phyloP scores from a whole-genome alignment of 92 coral and sea anemone genomes.

The Umimayanthus chanpuru region DNA sequence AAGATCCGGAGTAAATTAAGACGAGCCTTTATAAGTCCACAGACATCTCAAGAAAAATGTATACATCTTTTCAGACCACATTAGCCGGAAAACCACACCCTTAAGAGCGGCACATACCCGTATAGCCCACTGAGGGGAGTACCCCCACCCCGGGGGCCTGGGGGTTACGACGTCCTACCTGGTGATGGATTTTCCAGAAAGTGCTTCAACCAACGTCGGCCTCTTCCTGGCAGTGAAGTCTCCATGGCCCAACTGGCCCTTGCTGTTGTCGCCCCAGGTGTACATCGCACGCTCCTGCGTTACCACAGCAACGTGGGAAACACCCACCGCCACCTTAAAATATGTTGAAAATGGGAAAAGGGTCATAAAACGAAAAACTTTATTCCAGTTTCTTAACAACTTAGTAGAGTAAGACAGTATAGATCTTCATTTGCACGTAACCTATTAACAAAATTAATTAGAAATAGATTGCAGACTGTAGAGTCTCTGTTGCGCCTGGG shows the following conservation, averaged over 20 bases:
- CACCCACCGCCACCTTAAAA: conserved; percentile 93
- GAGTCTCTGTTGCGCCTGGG: too few relatives aligned
- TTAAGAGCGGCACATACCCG: too few relatives aligned
- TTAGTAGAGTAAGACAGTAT: background rate
- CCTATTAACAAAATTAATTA: too few relatives aligned
- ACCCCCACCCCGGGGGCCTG: too few relatives aligned
- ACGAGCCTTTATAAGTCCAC: too few relatives aligned
- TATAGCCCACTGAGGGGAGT: too few relatives aligned
- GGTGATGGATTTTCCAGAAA: conserved; percentile 85
- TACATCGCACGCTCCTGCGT: conserved; percentile 85
- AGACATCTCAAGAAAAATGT: too few relatives aligned
- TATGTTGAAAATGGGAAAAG: background rate
- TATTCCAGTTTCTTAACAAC: background rate
- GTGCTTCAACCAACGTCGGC: conserved; percentile 86
- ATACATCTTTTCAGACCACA: too few relatives aligned
- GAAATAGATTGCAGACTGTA: too few relatives aligned
- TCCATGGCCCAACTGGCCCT: conserved; percentile 97
- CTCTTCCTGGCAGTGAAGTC: conserved; percentile 73
- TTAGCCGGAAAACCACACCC: too few relatives aligned
- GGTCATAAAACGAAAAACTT: background rate
- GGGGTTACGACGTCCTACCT: conserved; percentile 66
- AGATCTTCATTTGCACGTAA: background rate
- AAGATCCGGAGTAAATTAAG: too few relatives aligned
- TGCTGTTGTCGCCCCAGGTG: conserved; percentile 96
- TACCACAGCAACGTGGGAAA: conserved; percentile 93